These are phyloP conservation scores for Papilio demoleus DNA, from an alignment of 2,888 invertebrate species.

Conservation along the genomic window DNA sequence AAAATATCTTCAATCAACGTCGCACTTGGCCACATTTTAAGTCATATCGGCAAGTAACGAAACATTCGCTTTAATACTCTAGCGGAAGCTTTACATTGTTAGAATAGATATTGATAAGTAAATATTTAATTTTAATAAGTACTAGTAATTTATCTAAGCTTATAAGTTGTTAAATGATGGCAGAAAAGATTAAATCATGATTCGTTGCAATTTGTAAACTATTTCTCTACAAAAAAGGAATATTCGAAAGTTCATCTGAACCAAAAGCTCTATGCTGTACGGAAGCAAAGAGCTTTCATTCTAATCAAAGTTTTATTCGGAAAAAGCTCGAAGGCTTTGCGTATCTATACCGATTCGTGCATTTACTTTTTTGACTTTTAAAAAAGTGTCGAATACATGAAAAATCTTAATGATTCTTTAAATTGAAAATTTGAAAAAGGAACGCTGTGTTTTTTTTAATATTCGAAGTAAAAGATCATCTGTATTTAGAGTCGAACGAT, in stretches of 20 bases:
- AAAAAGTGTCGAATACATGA: background rate
- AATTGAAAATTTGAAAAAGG: background rate
- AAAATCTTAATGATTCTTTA: background rate
- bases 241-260: conserved; percentile 11
- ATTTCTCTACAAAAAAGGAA: conserved; percentile 12
- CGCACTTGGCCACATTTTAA: too few relatives aligned
- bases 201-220: conserved; percentile 12
- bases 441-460: too few relatives aligned
- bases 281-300: conserved; percentile 22
- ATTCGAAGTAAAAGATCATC: too few relatives aligned
- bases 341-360: background rate
- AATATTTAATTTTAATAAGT: background rate
- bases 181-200: background rate
- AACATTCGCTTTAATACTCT: too few relatives aligned
- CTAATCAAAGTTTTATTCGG: conserved; percentile 23
- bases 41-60: too few relatives aligned
- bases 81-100: too few relatives aligned
- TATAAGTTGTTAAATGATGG: background rate
- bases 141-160: background rate
- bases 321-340: conserved; percentile 20
- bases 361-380: background rate
- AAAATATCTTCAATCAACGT: too few relatives aligned
- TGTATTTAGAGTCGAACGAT: too few relatives aligned
- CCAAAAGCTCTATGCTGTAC: conserved; percentile 13
- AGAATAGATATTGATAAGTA: too few relatives aligned